A percentile compares a stretch with the other conserved stretches of the same genome.
Evolutionary conservation across 2,888 invertebrate genomes (phyloP).

Genomic region (Pandemis heparana): DNA sequence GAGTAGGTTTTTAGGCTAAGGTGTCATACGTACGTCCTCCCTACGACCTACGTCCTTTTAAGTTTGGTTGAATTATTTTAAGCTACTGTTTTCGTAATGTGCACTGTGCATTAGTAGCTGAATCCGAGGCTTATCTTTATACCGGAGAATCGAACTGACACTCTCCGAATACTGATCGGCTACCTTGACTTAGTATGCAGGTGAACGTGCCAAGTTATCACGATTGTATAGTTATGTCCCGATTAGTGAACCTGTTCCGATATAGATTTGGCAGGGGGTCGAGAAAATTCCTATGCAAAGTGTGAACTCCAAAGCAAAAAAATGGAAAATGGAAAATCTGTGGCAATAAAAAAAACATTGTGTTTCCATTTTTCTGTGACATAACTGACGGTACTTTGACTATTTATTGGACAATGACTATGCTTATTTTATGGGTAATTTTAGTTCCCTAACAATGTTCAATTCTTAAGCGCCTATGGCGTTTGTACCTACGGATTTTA

Average conservation of each 20-base stretch:
- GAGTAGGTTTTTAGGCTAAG: too few species aligned
- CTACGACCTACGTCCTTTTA: too few species aligned
- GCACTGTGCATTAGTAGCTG: constrained; percentile 46
- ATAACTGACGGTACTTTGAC: too few species aligned
- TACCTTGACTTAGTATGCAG: constrained; percentile 76
- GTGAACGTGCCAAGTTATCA: constrained; percentile 75
- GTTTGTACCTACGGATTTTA: too few species aligned
- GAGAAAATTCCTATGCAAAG: neutral
- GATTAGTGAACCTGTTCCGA: neutral
- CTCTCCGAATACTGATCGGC: constrained; percentile 79
- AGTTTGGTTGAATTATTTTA: neutral
- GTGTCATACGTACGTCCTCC: too few species aligned
- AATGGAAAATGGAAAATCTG: too few species aligned
- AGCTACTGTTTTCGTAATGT: neutral
- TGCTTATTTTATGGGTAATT: too few species aligned
- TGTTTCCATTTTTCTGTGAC: too few species aligned
- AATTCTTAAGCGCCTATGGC: too few species aligned
- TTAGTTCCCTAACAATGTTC: too few species aligned
- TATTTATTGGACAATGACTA: too few species aligned
- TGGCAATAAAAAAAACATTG: too few species aligned
- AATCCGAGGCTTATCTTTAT: constrained; percentile 68
- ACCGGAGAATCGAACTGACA: constrained; percentile 64
- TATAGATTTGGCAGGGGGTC: neutral
- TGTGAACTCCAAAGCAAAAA: neutral
- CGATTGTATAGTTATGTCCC: constrained; percentile 66